These are phyloP conservation scores for Limnodromus scolopaceus DNA, from an alignment of 2,797 vertebrate species.

Conservation along the genomic window DNA sequence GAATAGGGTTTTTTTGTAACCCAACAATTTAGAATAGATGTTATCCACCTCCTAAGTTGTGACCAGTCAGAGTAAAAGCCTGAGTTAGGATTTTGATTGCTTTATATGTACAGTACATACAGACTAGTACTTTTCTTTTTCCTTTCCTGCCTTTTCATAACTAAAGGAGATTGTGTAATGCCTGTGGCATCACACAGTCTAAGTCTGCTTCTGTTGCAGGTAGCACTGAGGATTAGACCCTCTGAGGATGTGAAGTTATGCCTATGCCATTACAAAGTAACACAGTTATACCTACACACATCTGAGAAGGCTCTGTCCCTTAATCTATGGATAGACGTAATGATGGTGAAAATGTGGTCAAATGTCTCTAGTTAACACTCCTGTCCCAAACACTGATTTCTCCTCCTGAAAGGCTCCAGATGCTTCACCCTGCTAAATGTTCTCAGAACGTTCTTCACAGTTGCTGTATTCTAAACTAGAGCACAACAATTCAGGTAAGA, in stretches of 20 bases:
- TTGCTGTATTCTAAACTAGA: not conserved
- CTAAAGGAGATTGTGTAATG: not conserved
- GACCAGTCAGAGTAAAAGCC: not conserved
- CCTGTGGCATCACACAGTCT: not conserved
- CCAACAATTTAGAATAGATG: not conserved
- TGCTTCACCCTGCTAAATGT: not conserved
- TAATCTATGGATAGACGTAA: not conserved
- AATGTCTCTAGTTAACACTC: not conserved
- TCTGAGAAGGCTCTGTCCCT: not conserved
- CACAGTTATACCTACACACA: accelerated
- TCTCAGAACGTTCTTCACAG: not conserved
- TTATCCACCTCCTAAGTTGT: not conserved
- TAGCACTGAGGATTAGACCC: not conserved
- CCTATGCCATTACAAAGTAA: not conserved
- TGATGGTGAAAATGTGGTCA: not conserved
- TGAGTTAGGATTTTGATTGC: not conserved
- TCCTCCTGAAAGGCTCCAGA: not conserved
- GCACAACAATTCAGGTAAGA: not conserved
- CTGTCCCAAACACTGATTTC: not conserved
- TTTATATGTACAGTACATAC: not conserved
- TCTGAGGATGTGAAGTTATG: not conserved
- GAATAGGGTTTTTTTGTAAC: accelerated
- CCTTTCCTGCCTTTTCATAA: not conserved
- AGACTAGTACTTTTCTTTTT: not conserved
- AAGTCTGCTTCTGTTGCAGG: not conserved